Evolutionary conservation across 2,113 vertebrate species (phyloP), one percentile per base, ranked within the genome.

Genomic region (Cryptomyrus ogoouensis): DNA sequence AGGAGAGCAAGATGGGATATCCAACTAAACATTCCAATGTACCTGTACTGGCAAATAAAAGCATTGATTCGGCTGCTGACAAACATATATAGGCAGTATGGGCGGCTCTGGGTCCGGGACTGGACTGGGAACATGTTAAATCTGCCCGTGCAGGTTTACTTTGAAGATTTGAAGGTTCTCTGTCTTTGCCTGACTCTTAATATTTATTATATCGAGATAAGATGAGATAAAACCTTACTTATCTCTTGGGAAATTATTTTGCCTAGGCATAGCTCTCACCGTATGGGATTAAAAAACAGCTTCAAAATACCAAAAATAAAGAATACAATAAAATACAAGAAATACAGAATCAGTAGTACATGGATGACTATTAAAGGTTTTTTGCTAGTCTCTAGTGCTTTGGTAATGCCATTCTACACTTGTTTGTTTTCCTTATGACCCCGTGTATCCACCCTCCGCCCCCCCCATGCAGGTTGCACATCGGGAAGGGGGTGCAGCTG

Each of bases 401-500:
- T 74, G 66, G n/a, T 13, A 74, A 74, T 13, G 35, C 35, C 31
- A 42, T 21, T 24, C 39, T 35, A 12, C 9, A 2, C 35, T 35
- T 83, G 12, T 89, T 52, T 21, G 15, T 19, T 24, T 39, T 31
- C 3, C 27, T 10, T 12, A 27, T 27, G 5, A 44, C 46, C 42
- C 66, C 17, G 5, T 17, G 24, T 24, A 56, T 56, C 53, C 52
- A 19, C 52, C 52, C 49, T 3, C n/a, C n/a, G 9, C 50, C 3
- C 50, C 3, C 86, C 44, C 80, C 21, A 15, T 27, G 21, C 91
- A 96, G 95, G 91, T 92, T 97, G 88, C 96, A 96, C 94, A 96
- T 96, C 0, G 96, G 96, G 0, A 94, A 94, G 83, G 95, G 96
- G 0, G 94, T 96, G 8, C 95, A 95, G 93, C 93, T 97, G 88